Evolutionary conservation across 1,140 invertebrate species (phyloP), one percentile per base, ranked within the genome.

Genomic region (Meloidogyne chitwoodi): DNA sequence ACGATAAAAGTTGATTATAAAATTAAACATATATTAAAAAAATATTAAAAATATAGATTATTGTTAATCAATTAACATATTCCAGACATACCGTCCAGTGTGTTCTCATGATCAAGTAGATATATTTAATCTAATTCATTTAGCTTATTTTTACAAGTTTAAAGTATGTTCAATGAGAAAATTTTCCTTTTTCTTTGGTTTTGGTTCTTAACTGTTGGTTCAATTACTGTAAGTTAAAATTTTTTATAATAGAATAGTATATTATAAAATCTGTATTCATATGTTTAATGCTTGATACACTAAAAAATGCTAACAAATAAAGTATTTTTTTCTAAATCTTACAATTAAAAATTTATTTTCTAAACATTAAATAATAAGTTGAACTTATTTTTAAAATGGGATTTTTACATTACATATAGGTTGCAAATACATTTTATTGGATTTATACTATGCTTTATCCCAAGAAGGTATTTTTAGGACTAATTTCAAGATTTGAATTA

Each of bases 111-210:
- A 86, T 86, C 68, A 86, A 86, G 62, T 41, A 68, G 26, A 68
- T n/a, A 63, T 0, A 22, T 74, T 26, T 48, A 19, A 29, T 26
- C 22, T 75, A 19, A 75, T 76, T 48, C 22, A 63, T 1, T 34
- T 31, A 22, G 1, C 19, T 63, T 73, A 64, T 64, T 8, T 63
- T 64, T 65, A 5, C n/a, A 24, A 27, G 24, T 31, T 64, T 77
- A 10, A n/a, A 66, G 68, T 62, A 86, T 86, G 85, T 86, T 86
- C 68, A 86, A 86, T 68, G 85, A 87, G 74, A 86, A 86, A 65
- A 86, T 86, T 26, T 86, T 87, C 72, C 70, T 86, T 12, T 86
- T 86, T 70, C 74, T 86, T 11, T 86, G 85, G 85, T 86, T 86
- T 67, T 86, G 85, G 85, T 87, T 86, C 65, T 64, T 86, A 22